These are phyloP conservation scores for Centropus bengalensis DNA, from an alignment of 2,113 vertebrate genomes.

Conservation along the genomic window DNA sequence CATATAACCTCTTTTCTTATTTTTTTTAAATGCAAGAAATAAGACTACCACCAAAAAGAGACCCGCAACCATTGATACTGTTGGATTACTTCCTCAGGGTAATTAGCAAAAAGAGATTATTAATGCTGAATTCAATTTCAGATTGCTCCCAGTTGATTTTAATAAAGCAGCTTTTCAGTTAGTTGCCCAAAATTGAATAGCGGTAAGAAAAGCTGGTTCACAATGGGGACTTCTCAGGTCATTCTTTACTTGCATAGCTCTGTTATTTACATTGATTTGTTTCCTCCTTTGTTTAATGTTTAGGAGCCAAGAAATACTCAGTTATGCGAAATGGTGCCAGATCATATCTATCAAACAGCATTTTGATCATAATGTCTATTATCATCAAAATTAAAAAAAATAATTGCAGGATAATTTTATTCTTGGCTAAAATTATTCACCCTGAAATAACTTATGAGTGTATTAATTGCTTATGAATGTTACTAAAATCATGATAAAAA, in stretches of 20 bases:
- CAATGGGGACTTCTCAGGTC: neutral
- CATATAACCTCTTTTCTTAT: neutral
- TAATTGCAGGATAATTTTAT: neutral
- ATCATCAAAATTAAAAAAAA: neutral
- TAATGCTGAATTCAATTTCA: neutral
- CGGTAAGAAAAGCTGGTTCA: neutral
- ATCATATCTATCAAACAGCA: neutral
- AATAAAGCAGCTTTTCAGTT: neutral
- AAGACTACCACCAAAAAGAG: neutral
- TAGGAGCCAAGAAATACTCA: neutral
- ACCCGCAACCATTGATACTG: neutral
- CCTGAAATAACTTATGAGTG: neutral
- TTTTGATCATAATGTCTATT: neutral
- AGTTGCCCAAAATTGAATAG: neutral
- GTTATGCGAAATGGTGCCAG: neutral
- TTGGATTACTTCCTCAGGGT: neutral
- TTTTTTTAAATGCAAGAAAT: neutral
- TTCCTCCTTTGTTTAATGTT: neutral
- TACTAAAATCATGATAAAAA: neutral
- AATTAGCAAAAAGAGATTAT: constrained; percentile 4
- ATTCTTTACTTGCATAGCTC: neutral
- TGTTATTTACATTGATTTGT: neutral
- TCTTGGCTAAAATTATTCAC: neutral
- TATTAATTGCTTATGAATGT: neutral
- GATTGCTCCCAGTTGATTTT: neutral